These are phyloP conservation scores for Pachypanchax playfairii DNA, from an alignment of 2,113 vertebrate species.

Conservation along the genomic window DNA sequence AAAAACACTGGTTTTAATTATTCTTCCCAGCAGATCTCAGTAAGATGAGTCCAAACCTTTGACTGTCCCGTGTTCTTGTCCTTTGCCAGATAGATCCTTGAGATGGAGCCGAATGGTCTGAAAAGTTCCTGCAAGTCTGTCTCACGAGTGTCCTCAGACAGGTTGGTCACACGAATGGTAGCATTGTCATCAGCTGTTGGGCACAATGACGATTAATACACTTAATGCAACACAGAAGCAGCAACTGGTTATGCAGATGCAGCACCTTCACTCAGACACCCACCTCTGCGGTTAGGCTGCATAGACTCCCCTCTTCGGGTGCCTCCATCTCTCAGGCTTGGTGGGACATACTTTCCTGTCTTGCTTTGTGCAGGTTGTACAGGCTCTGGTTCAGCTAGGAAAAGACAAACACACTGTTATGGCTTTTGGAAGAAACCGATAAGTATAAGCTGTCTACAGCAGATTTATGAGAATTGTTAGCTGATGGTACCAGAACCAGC, in stretches of 20 bases:
- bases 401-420: neutral
- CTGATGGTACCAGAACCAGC: constrained; percentile 79
- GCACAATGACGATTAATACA: neutral
- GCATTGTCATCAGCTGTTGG: constrained; percentile 91
- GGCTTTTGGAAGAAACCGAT: neutral
- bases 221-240: no score
- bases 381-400: constrained; percentile 84
- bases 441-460: rapidly evolving
- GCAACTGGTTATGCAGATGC: rapidly evolving
- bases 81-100: constrained; percentile 96
- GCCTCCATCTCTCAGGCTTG: constrained; percentile 88
- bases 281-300: constrained; percentile 94
- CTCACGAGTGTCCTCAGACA: constrained; percentile 96
- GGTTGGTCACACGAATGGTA: constrained; percentile 96
- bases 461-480: neutral
- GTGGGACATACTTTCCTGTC: constrained; percentile 93
- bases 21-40: neutral
- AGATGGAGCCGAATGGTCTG: constrained; percentile 96
- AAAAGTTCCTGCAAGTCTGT: constrained; percentile 97
- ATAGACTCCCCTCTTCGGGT: constrained; percentile 92
- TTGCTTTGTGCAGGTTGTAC: constrained; percentile 88
- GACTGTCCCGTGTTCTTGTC: constrained; percentile 98
- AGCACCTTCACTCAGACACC: neutral
- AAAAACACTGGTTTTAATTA: neutral
- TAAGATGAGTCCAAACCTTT: constrained; percentile 80